These are phyloP conservation scores for Nannoperca australis DNA, from an alignment of 2,797 vertebrate species.

Conservation along the genomic window DNA sequence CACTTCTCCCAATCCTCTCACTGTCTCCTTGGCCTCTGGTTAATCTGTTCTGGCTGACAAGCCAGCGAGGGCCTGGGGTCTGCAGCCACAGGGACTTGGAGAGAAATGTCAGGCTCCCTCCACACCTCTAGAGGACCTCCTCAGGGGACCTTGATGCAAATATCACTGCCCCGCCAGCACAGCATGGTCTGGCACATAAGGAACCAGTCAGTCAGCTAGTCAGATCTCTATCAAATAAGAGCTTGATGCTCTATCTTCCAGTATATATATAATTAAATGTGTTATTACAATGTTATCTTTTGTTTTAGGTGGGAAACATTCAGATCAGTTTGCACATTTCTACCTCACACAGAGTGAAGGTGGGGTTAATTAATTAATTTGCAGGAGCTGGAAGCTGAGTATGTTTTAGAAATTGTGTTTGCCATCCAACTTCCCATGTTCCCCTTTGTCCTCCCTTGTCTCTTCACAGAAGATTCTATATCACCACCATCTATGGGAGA, in stretches of 20 bases:
- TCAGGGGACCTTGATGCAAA: constrained; percentile 73
- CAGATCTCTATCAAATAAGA: constrained; percentile 39
- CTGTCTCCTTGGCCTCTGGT: constrained; percentile 54
- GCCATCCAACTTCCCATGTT: not conserved
- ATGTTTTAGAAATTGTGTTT: constrained; percentile 11
- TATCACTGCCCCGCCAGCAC: constrained; percentile 71
- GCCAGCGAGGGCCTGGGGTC: constrained; percentile 70
- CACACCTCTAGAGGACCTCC: constrained; percentile 73
- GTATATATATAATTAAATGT: constrained; percentile 9
- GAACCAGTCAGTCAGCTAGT: constrained; percentile 54
- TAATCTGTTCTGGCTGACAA: constrained; percentile 76
- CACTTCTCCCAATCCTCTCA: constrained; percentile 37
- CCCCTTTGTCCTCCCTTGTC: not conserved
- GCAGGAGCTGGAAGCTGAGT: not conserved
- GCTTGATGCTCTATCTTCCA: not conserved
- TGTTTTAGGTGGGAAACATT: not conserved
- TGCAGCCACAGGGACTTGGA: constrained; percentile 68
- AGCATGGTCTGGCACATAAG: constrained; percentile 65
- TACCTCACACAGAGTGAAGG: constrained; percentile 1
- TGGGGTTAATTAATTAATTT: constrained; percentile 2
- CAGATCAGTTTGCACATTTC: not conserved
- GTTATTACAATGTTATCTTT: not conserved
- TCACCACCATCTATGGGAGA: constrained; percentile 12
- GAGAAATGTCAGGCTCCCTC: constrained; percentile 81
- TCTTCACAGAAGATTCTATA: constrained; percentile 14